Evolutionary conservation across 1,140 invertebrate species (phyloP).

Genomic region (Ostrea denselamellosa): DNA sequence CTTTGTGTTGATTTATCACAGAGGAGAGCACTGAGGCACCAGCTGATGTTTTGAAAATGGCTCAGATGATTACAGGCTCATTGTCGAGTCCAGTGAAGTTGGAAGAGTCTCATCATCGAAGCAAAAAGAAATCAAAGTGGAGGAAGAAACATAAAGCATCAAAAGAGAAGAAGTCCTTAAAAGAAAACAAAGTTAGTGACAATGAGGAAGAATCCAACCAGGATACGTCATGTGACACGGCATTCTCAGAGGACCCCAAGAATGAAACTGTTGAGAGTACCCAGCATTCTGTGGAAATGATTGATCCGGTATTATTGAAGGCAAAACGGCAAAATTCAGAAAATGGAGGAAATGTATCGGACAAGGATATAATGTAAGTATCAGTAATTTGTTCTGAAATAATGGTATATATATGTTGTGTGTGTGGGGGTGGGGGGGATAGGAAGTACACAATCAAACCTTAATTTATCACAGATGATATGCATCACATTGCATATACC

Average conservation of each 20-base stretch:
- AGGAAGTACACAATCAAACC: too few relatives aligned
- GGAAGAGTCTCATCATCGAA: background rate
- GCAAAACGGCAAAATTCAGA: background rate
- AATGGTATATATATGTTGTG: too few relatives aligned
- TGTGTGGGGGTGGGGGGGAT: too few relatives aligned
- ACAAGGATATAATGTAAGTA: background rate
- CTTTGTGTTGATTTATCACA: background rate
- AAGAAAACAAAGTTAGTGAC: background rate
- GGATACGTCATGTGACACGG: background rate
- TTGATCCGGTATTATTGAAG: background rate
- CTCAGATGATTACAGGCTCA: background rate
- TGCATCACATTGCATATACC: too few relatives aligned
- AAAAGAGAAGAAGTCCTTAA: background rate
- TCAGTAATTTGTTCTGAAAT: background rate
- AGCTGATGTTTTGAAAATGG: background rate
- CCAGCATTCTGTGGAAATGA: background rate
- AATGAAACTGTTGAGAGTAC: background rate
- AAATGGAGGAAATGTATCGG: background rate
- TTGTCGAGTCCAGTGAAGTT: background rate
- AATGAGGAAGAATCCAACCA: background rate
- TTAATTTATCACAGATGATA: too few relatives aligned
- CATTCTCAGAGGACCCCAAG: background rate
- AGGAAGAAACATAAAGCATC: conserved; percentile 25
- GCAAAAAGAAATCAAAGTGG: conserved; percentile 36
- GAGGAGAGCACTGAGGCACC: conserved; percentile 15